These are phyloP conservation scores for Hetaerina americana DNA, from an alignment of 1,140 invertebrate species.

Conservation along the genomic window DNA sequence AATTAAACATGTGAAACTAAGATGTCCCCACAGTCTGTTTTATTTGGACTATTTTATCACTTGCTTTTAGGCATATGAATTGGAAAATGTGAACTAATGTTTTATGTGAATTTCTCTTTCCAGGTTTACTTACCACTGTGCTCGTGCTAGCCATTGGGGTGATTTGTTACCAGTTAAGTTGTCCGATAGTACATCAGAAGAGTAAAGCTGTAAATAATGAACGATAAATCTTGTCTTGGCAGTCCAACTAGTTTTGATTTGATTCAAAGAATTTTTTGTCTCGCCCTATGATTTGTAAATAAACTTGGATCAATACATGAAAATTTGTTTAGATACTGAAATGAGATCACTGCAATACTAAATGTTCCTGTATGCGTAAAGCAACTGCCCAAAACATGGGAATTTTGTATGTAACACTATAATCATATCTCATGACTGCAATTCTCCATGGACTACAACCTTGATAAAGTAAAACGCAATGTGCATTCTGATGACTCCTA, in stretches of 20 bases:
- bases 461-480: too few relatives aligned
- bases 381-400: too few relatives aligned
- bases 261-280: neutral
- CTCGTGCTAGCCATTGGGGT: slow-evolving; percentile 54
- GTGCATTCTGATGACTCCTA: too few relatives aligned
- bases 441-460: too few relatives aligned
- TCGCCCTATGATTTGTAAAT: neutral
- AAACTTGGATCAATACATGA: neutral
- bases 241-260: neutral
- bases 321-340: neutral
- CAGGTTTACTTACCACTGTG: slow-evolving; percentile 52
- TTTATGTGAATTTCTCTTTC: slow-evolving; percentile 20
- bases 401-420: too few relatives aligned
- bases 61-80: too few relatives aligned
- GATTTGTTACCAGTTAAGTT: slow-evolving; percentile 50
- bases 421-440: too few relatives aligned
- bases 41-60: too few relatives aligned
- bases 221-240: neutral
- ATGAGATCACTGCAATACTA: neutral
- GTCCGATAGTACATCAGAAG: neutral
- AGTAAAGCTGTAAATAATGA: neutral
- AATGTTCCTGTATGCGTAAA: neutral
- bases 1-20: too few relatives aligned
- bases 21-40: too few relatives aligned
- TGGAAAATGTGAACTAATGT: neutral